These are phyloP conservation scores for Gobius niger DNA, from an alignment of 2,113 vertebrate genomes.

Conservation along the genomic window DNA sequence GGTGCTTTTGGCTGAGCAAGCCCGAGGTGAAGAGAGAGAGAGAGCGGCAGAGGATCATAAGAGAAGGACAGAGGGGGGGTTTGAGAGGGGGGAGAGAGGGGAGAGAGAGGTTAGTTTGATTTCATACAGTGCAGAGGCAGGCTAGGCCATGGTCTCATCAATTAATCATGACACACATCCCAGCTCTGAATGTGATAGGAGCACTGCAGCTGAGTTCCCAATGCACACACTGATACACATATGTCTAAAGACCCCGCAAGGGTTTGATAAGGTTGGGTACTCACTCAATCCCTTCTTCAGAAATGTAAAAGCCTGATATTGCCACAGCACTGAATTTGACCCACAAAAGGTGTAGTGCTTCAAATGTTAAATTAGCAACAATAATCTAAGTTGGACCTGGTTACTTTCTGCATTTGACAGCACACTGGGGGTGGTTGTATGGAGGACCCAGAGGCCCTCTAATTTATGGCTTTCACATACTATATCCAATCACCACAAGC, in stretches of 20 bases:
- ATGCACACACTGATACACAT: slow-evolving; percentile 3
- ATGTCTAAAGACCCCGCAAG: slow-evolving; percentile 20
- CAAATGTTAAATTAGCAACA: no score
- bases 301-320: slow-evolving; percentile 24
- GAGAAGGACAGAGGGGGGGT: slow-evolving; percentile 16
- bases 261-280: slow-evolving; percentile 48
- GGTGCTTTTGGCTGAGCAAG: slow-evolving; percentile 89
- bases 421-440: slow-evolving; percentile 36
- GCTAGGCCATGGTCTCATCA: slow-evolving; percentile 71
- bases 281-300: slow-evolving; percentile 20
- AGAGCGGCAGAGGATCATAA: not conserved
- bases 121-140: slow-evolving; percentile 56
- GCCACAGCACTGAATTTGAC: not conserved
- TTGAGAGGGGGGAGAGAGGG: slow-evolving; percentile 22
- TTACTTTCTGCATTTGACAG: slow-evolving; percentile 32
- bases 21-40: slow-evolving; percentile 41
- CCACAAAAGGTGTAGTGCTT: not conserved
- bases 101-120: slow-evolving; percentile 62
- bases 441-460: slow-evolving; percentile 45
- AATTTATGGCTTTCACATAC: slow-evolving; percentile 52
- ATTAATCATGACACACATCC: slow-evolving; percentile 74
- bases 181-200: slow-evolving; percentile 61
- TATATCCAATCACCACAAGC: slow-evolving; percentile 35
- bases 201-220: slow-evolving; percentile 53
- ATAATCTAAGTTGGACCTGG: no score